Conservation (phyloP, 2,113 vertebrate species). For the Bombycilla garrulus region DNA sequence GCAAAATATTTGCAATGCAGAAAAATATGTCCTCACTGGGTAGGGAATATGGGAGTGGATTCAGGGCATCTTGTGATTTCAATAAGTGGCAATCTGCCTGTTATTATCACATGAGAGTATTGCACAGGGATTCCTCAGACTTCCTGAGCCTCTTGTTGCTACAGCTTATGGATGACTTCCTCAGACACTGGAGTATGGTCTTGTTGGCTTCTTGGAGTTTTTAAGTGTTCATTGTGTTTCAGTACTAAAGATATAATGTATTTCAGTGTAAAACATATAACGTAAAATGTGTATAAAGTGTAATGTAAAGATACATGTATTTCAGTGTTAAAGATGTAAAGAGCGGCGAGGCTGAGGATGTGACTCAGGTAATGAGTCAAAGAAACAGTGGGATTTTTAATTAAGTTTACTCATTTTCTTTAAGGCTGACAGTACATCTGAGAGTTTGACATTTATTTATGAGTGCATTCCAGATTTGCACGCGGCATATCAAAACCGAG, state of each 20-base stretch:
- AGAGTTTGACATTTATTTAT: constrained; percentile 43
- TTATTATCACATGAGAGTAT: background rate
- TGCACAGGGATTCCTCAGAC: background rate
- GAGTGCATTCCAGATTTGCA: constrained; percentile 43
- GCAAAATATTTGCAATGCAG: background rate
- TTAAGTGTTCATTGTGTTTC: background rate
- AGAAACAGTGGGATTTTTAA: constrained; percentile 29
- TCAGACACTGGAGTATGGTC: background rate
- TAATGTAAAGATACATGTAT: background rate
- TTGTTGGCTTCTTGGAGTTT: background rate
- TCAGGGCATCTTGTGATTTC: background rate
- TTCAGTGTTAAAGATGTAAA: background rate
- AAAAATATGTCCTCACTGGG: background rate
- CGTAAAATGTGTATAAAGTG: background rate
- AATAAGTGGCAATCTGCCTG: background rate
- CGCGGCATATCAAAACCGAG: background rate
- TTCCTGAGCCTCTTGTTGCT: background rate
- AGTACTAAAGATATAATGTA: background rate
- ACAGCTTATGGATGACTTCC: background rate
- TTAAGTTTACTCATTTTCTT: constrained; percentile 31
- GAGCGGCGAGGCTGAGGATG: background rate
- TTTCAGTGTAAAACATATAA: background rate
- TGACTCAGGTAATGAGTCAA: constrained; percentile 46
- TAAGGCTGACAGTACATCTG: background rate
- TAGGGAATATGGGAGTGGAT: background rate